phyloP scores from a whole-genome alignment of 2,797 vertebrate species.

The Anniella stebbinsi region DNA sequence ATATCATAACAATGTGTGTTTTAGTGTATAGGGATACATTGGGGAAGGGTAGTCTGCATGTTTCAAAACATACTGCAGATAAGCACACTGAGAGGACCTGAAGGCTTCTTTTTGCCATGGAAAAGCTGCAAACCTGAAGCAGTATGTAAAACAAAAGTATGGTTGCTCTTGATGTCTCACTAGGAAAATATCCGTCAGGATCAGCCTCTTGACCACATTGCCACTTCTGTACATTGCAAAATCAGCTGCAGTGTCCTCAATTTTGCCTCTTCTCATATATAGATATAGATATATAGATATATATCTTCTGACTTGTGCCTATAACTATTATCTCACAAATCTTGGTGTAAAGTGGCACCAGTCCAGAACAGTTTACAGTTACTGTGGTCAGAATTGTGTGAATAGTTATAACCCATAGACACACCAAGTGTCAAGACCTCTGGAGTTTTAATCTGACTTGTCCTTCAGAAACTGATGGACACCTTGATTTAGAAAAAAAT shows the following conservation, averaged over 20 bases:
- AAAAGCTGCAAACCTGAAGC: not conserved
- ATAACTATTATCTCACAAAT: not conserved
- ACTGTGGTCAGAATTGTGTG: slow-evolving; percentile 27
- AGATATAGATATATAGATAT: too few species aligned
- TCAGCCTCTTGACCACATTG: not conserved
- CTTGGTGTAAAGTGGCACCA: slow-evolving; percentile 30
- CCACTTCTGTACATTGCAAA: not conserved
- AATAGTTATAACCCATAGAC: slow-evolving; percentile 40
- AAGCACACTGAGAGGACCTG: not conserved
- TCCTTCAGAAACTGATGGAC: not conserved
- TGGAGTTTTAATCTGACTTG: slow-evolving; percentile 22
- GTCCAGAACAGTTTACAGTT: slow-evolving; percentile 9
- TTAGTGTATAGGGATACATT: not conserved
- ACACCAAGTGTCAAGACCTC: slow-evolving; percentile 1
- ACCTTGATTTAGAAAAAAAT: slow-evolving; percentile 17
- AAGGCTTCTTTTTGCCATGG: not conserved
- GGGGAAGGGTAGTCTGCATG: not conserved
- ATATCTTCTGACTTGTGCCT: slow-evolving; percentile 2
- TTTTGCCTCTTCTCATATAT: not conserved
- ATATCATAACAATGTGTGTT: slow-evolving; percentile 7
- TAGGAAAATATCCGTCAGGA: not conserved
- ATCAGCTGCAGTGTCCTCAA: not conserved
- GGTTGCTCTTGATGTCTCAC: not conserved
- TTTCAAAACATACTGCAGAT: not conserved
- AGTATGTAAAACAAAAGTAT: not conserved